These are phyloP conservation scores for Meleagris gallopavo DNA, from an alignment of 2,113 vertebrate species.

Conservation along the genomic window DNA sequence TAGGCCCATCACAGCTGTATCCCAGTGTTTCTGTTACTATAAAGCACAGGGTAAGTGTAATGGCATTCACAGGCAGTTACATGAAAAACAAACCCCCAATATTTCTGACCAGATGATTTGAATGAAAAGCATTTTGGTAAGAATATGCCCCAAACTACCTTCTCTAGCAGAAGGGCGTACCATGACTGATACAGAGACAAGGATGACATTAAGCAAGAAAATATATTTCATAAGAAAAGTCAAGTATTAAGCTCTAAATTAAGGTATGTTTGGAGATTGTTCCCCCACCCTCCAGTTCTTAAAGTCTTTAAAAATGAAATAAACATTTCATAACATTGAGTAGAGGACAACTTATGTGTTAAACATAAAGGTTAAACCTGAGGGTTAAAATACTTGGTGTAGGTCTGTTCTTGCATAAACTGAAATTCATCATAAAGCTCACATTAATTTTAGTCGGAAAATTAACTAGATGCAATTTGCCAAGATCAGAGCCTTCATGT, in stretches of 20 bases:
- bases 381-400: not conserved
- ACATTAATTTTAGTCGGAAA: not conserved
- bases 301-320: not conserved
- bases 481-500: accelerated
- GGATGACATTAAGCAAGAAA: not conserved
- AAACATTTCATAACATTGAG: not conserved
- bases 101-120: not conserved
- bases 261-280: not conserved
- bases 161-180: not conserved
- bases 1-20: not conserved
- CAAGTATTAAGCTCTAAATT: not conserved
- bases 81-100: not conserved
- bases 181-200: not conserved
- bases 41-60: not conserved
- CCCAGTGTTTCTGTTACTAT: not conserved
- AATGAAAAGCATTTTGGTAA: not conserved
- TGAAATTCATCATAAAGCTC: not conserved
- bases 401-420: not conserved
- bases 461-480: not conserved
- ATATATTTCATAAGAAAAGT: not conserved
- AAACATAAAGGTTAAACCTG: not conserved
- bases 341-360: not conserved
- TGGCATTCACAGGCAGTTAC: not conserved
- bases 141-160: not conserved
- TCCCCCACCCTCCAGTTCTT: not conserved